Evolutionary conservation across 37 sponge, comb jelly and placozoan species (phyloP).

Genomic region (Halichondria panicea): DNA sequence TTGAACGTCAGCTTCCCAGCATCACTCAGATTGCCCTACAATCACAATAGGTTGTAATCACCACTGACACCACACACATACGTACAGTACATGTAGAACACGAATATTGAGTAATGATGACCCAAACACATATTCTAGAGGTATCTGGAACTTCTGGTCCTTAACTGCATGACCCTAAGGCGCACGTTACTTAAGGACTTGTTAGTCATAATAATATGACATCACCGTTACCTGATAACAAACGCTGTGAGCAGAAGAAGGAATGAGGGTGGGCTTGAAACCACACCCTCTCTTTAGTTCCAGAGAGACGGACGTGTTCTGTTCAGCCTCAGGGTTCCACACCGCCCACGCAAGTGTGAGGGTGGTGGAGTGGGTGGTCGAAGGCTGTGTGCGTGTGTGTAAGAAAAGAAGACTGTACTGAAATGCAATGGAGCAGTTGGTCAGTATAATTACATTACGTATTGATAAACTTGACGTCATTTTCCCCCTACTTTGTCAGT

Average conservation of each 20-base stretch:
- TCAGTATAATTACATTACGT: not conserved
- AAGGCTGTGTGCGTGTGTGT: not conserved
- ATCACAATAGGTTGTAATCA: not conserved
- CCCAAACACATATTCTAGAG: too few species aligned
- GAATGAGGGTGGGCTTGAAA: slow-evolving; percentile 28
- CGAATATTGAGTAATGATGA: too few species aligned
- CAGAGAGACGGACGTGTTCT: not conserved
- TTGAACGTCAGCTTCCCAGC: slow-evolving; percentile 43
- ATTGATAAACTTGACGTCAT: not conserved
- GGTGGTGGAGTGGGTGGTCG: slow-evolving; percentile 21
- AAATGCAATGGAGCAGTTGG: not conserved
- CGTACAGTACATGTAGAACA: too few species aligned
- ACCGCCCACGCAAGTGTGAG: slow-evolving; percentile 47
- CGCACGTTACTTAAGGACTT: too few species aligned
- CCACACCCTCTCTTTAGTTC: slow-evolving; percentile 48
- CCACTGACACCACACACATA: too few species aligned
- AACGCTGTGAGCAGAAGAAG: slow-evolving; percentile 37
- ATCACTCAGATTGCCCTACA: slow-evolving; percentile 23
- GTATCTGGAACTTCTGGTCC: too few species aligned
- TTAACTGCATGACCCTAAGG: too few species aligned
- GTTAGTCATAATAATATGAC: too few species aligned
- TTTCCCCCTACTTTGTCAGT: not conserved
- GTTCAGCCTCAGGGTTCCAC: slow-evolving; percentile 21
- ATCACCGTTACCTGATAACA: slow-evolving; percentile 49
- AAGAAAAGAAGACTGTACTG: not conserved